Conservation (phyloP, 2,888 invertebrate species). For the Cinara cedri region DNA sequence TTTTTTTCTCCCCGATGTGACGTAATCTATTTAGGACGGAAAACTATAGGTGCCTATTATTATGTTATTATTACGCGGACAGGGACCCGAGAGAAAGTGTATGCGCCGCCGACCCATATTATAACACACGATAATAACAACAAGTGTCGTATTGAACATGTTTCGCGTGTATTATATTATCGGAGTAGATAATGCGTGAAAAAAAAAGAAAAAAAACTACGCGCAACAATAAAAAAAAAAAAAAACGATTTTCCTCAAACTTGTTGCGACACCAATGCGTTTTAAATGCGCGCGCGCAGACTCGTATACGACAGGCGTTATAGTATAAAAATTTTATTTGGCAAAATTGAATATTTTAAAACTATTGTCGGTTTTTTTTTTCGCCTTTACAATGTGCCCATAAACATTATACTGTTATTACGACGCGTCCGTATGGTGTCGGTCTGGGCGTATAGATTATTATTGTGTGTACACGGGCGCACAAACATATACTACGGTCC, state of each 20-base stretch:
- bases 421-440: too few species aligned
- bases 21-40: constrained; percentile 1
- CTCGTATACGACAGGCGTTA: neutral
- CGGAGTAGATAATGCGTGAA: neutral
- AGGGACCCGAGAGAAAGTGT: constrained; percentile 30
- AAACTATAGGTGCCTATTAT: constrained; percentile 1
- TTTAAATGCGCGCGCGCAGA: too few species aligned
- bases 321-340: neutral
- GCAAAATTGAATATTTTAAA: constrained; percentile 8
- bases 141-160: constrained; percentile 7
- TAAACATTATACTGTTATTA: too few species aligned
- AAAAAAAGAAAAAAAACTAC: neutral
- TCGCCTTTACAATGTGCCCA: too few species aligned
- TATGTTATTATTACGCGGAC: neutral
- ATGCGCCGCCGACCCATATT: neutral
- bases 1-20: too few species aligned
- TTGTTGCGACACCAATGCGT: neutral
- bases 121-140: too few species aligned
- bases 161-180: neutral
- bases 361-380: too few species aligned
- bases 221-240: neutral
- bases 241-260: constrained; percentile 22
- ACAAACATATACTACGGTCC: too few species aligned
- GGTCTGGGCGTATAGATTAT: too few species aligned
- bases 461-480: too few species aligned